Evolutionary conservation across 2,113 vertebrate species (phyloP), one percentile per base, ranked within the genome.

Genomic region (Laterallus jamaicensis): DNA sequence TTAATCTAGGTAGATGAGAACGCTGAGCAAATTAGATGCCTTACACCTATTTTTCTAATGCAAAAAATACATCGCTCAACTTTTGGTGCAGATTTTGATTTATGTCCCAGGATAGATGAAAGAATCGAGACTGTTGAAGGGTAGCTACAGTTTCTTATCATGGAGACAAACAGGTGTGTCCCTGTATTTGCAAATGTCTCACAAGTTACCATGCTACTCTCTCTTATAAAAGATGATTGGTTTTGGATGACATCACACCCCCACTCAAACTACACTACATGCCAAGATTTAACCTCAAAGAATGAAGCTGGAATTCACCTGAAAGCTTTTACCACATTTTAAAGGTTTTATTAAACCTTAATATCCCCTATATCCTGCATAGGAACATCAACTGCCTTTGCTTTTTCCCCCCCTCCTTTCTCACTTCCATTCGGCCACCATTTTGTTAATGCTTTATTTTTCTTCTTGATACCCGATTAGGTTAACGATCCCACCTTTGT

Each of bases 331-430:
- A 64, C 37, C 20, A 6, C 58, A n/a, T 60, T 12, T 12, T 10
- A 10, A 35, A 75, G 26, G 21, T 22, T 21, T 49, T 49, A 49
- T 47, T 47, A 47, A 47, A 29, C 5, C 42, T 14, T 28, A 69
- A 11, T 18, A 78, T 24, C 5, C n/a, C 18, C 21, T 26, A 16
- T 2, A 22, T 32, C 26, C n/a, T 52, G 35, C 16, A 25, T 1
- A 73, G 42, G 39, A 69, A 62, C 31, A 79, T 19, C 4, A 8
- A 6, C 13, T 59, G 44, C 13, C 9, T 86, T 56, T 9, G 9
- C n/a, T 6, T 31, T 12, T 31, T 21, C 12, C 1, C 3, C 21
- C 15, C 1, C 3, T 21, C 55, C 18, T 37, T 44, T 15, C 40
- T 83, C 60, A 40, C 37, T 40, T 50, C 12, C 31, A 40, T 77